These are phyloP conservation scores for Pristionchus japonicus DNA, from an alignment of 2,888 invertebrate genomes.

Conservation along the genomic window DNA sequence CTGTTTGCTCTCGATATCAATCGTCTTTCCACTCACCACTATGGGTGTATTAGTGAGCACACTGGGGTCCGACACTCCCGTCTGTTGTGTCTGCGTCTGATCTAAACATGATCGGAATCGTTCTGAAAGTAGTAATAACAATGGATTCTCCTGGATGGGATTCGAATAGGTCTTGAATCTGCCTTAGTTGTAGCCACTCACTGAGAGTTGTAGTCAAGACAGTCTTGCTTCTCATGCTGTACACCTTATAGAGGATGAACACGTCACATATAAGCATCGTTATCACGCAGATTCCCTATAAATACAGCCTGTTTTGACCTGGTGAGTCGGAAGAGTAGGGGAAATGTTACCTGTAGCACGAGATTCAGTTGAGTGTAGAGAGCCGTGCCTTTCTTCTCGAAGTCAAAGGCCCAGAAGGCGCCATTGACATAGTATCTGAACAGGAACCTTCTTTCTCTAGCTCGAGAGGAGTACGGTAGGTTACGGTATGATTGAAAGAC, in stretches of 20 bases:
- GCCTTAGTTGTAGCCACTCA: not conserved
- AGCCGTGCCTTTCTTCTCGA: not conserved
- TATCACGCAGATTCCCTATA: not conserved
- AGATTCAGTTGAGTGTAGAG: conserved; percentile 7
- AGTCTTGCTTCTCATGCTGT: not conserved
- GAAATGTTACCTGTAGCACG: not conserved
- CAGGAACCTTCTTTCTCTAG: too few relatives aligned
- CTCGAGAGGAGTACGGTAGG: not conserved
- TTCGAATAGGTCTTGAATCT: not conserved
- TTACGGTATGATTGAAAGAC: not conserved
- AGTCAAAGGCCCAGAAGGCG: not conserved
- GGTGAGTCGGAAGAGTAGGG: not conserved
- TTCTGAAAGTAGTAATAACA: not conserved
- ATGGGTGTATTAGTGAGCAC: not conserved
- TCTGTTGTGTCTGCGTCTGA: not conserved
- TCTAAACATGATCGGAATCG: conserved; percentile 9
- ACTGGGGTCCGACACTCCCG: not conserved
- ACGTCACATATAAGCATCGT: conserved; percentile 2
- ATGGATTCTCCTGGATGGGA: not conserved
- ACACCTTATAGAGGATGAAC: conserved; percentile 20
- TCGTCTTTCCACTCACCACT: not conserved
- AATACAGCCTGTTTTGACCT: not conserved
- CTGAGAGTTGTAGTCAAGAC: not conserved
- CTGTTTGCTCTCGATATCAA: not conserved
- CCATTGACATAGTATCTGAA: not conserved